These are phyloP conservation scores for Anhinga rufa DNA, from an alignment of 2,113 vertebrate species.

Conservation along the genomic window DNA sequence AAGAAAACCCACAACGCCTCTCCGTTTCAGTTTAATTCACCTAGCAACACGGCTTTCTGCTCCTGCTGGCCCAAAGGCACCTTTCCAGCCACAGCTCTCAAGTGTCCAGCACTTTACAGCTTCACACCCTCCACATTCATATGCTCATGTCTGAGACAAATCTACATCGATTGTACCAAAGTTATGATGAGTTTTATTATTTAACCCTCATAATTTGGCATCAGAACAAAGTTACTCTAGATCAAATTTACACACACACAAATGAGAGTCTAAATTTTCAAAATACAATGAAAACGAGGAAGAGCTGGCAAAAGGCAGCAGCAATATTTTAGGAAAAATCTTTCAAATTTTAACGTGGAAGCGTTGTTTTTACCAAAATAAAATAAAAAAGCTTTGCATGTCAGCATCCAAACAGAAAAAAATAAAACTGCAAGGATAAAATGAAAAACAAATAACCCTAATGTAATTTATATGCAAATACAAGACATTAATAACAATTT, in stretches of 20 bases:
- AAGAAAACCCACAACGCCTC: neutral
- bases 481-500: neutral
- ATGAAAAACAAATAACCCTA: neutral
- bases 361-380: neutral
- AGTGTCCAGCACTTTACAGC: fast-evolving
- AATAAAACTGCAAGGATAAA: neutral
- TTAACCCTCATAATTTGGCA: neutral
- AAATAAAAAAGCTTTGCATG: neutral
- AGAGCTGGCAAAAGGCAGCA: neutral
- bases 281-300: neutral
- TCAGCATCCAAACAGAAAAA: neutral
- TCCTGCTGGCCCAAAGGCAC: neutral
- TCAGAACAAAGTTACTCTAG: neutral
- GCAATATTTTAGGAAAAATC: neutral
- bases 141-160: neutral
- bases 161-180: neutral
- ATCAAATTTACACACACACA: neutral
- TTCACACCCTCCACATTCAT: neutral
- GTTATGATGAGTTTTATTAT: neutral
- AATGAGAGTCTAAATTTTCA: neutral
- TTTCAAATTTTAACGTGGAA: neutral
- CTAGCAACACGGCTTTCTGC: neutral
- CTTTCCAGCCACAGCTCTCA: neutral
- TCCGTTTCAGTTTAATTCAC: neutral
- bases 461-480: neutral